Conservation (phyloP, 1,140 invertebrate species). For the Drosophila tristis region DNA sequence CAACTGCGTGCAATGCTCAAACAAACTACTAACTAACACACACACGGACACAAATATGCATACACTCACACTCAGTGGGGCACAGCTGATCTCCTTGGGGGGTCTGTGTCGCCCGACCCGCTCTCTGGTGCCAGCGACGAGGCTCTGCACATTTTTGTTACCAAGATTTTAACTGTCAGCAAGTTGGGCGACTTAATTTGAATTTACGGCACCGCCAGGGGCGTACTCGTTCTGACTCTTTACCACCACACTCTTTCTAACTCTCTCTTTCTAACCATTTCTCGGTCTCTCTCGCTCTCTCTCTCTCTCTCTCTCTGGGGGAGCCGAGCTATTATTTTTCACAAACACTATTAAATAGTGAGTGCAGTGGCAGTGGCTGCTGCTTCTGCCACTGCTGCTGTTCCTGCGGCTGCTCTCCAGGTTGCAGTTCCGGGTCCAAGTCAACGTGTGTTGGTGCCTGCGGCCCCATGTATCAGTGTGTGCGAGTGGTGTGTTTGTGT, state of each 20-base stretch:
- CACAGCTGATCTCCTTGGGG: conserved; percentile 27
- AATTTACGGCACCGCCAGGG: conserved; percentile 78
- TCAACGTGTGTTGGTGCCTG: conserved; percentile 44
- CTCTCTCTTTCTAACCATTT: neutral
- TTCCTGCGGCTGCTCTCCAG: conserved; percentile 25
- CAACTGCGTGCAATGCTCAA: conserved; percentile 67
- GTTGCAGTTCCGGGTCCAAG: conserved; percentile 42
- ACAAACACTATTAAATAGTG: conserved; percentile 80
- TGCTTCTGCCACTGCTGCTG: conserved; percentile 6
- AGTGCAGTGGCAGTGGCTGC: conserved; percentile 43
- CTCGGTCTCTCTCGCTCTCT: neutral
- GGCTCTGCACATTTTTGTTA: conserved; percentile 77
- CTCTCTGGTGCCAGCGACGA: too few species aligned
- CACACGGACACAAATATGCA: conserved; percentile 32
- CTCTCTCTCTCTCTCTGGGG: conserved; percentile 18
- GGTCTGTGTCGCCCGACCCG: conserved; percentile 10
- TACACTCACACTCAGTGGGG: conserved; percentile 15
- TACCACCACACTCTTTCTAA: neutral
- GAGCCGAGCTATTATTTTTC: conserved; percentile 67
- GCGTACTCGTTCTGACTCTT: conserved; percentile 12
- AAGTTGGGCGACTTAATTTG: conserved; percentile 82
- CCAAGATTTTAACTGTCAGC: conserved; percentile 82
- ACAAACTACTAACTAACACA: conserved; percentile 73
- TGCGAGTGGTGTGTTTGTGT: conserved; percentile 31
- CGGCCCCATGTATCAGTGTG: conserved; percentile 7